Percentiles rank a stretch among this genome's conserved stretches.
phyloP scores from a whole-genome alignment of 2,888 invertebrate genomes.

The Agonopterix alstromeriana region DNA sequence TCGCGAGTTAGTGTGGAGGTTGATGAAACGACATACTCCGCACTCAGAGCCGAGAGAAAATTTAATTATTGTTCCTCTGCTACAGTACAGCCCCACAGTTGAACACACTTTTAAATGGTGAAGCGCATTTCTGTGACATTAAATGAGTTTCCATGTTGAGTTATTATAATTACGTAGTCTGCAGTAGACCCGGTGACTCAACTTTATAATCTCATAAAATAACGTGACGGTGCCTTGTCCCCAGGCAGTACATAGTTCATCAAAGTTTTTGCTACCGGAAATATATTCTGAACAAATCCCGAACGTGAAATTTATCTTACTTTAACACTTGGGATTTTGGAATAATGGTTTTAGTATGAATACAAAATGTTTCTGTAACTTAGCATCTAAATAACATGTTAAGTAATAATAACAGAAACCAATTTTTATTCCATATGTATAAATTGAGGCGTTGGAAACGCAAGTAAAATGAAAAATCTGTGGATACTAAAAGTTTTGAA shows the following conservation, averaged over 20 bases:
- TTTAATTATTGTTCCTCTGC: constrained; percentile 68
- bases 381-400: too few relatives aligned
- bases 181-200: neutral
- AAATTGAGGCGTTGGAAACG: too few relatives aligned
- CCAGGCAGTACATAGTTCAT: neutral
- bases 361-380: too few relatives aligned
- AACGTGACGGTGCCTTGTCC: neutral
- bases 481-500: too few relatives aligned
- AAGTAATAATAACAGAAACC: too few relatives aligned
- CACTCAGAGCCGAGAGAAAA: constrained; percentile 57
- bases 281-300: neutral
- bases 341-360: too few relatives aligned
- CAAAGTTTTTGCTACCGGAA: too few relatives aligned
- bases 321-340: too few relatives aligned
- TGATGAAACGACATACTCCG: constrained; percentile 64
- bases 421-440: too few relatives aligned
- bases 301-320: neutral
- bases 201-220: constrained; percentile 5
- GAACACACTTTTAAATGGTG: constrained; percentile 62
- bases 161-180: constrained; percentile 48
- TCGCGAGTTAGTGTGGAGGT: constrained; percentile 56
- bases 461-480: too few relatives aligned
- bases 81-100: constrained; percentile 49
- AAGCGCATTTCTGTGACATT: constrained; percentile 57
- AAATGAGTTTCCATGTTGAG: constrained; percentile 55